Base-by-base conservation (phyloP, 64 coral and sea anemone genomes). In the Trachythela sp. region DNA sequence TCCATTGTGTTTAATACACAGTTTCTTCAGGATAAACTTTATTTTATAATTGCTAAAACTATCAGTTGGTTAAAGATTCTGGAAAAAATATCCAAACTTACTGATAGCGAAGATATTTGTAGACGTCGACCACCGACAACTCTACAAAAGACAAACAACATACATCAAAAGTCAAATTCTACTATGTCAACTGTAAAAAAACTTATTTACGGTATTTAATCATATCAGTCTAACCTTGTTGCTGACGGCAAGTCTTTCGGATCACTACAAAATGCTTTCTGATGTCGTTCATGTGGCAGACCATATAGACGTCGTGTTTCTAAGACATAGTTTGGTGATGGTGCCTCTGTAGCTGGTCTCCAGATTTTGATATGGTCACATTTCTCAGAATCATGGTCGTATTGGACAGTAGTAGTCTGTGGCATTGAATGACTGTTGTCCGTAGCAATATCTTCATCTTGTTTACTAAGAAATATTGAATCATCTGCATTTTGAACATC, bases 231-330 rank as follows among this genome's bases (percentile, higher is more conserved):
- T 76, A 37, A 95, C 96, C 91, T 93, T 24, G 87, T 48, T 37
- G 2, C 72, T 72, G 87, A 86, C 48, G 96, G 96, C 36, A 94
- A 84, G 83, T 99, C 96, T 89, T 95, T 89, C 27, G 96, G 93
- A 24, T 99, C 49, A 43, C 96, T 99, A 48, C 93, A 99, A 48
- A 93, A 99, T 36, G 96, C 91, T 64, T 75, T 50, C 91, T 95
- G 93, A 40, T 99, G 85, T 80, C 84, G 92, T 83, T 91, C 88
- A 27, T 92, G 86, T 14, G 96, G 96, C 13, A 95, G 48, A 34
- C 96, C 93, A 88, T 91, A 93, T 18, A 95, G 27, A 14, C 83
- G 64, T n/a, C 94, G 77, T 38, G 67, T 92, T 31, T 85, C 22
- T 84, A 84, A 49, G 89, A 89, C 71, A 83, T 91, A 29, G 13